phyloP scores from a whole-genome alignment of 2,113 vertebrate species.

The Canis aureus region DNA sequence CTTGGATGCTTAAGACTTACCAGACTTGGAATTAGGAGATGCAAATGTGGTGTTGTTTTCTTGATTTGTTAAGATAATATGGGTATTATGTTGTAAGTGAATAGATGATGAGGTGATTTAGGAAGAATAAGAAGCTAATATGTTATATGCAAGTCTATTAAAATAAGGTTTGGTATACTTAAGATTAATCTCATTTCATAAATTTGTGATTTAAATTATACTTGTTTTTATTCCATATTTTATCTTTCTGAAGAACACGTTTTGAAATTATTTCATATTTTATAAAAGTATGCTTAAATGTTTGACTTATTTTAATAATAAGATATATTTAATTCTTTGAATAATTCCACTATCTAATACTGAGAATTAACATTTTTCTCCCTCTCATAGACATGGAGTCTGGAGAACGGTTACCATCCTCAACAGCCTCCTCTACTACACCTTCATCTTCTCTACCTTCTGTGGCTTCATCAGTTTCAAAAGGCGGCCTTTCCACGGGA shows the following conservation, averaged over 20 bases:
- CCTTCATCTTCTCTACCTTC: conserved; percentile 89
- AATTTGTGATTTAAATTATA: conserved; percentile 35
- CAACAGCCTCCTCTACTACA: conserved; percentile 89
- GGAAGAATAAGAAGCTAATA: background rate
- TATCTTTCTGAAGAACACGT: conserved; percentile 3
- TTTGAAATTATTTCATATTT: conserved; percentile 38
- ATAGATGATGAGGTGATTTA: background rate
- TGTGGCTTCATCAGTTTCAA: conserved; percentile 86
- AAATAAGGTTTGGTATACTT: conserved; percentile 7
- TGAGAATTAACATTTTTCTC: background rate
- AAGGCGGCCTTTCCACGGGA: conserved; percentile 89
- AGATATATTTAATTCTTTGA: background rate
- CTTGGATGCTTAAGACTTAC: background rate
- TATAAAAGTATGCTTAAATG: background rate
- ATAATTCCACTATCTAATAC: background rate
- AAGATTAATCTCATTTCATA: conserved; percentile 4
- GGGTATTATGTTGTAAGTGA: background rate
- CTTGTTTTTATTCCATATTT: conserved; percentile 19
- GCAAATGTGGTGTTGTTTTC: background rate
- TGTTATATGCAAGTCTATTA: background rate
- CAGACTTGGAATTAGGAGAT: background rate
- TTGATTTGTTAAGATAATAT: conserved; percentile 5
- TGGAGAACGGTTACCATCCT: conserved; percentile 91
- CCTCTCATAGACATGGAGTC: conserved; percentile 94
- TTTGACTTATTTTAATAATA: background rate